Evolutionary conservation across 64 coral and sea anemone species (phyloP).

Genomic region (Montipora capricornis): DNA sequence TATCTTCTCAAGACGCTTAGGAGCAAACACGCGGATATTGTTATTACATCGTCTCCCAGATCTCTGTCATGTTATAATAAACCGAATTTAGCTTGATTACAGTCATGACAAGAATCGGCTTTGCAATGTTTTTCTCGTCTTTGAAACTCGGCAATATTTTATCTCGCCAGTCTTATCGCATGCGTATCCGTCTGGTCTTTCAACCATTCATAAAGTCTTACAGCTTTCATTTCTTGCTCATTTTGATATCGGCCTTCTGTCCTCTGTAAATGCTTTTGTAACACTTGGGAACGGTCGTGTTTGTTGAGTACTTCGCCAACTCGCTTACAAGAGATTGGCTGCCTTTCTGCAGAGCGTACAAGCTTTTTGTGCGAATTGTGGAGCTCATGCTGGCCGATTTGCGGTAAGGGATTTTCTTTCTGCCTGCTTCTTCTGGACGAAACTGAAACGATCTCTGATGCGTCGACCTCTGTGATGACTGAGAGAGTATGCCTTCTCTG

Average conservation of each 20-base stretch:
- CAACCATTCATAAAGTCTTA: constrained; percentile 8
- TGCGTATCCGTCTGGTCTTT: background rate
- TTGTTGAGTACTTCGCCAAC: background rate
- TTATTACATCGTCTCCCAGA: no score
- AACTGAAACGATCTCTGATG: background rate
- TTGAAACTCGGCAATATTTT: background rate
- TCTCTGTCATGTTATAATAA: no score
- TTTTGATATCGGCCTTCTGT: background rate
- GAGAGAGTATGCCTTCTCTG: background rate
- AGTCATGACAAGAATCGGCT: no score
- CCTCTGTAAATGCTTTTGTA: background rate
- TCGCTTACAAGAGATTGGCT: no score
- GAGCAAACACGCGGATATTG: no score
- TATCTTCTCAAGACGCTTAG: no score
- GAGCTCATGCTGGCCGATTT: background rate
- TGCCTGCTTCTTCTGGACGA: background rate
- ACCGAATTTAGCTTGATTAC: no score
- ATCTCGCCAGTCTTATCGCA: background rate
- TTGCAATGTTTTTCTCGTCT: no score
- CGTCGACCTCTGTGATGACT: background rate
- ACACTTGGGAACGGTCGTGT: background rate
- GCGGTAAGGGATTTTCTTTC: background rate
- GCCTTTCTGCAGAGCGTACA: no score
- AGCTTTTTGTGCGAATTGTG: background rate
- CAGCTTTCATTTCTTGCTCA: background rate